These are phyloP conservation scores for Theristicus caerulescens DNA, from an alignment of 2,113 vertebrate genomes.

Conservation along the genomic window DNA sequence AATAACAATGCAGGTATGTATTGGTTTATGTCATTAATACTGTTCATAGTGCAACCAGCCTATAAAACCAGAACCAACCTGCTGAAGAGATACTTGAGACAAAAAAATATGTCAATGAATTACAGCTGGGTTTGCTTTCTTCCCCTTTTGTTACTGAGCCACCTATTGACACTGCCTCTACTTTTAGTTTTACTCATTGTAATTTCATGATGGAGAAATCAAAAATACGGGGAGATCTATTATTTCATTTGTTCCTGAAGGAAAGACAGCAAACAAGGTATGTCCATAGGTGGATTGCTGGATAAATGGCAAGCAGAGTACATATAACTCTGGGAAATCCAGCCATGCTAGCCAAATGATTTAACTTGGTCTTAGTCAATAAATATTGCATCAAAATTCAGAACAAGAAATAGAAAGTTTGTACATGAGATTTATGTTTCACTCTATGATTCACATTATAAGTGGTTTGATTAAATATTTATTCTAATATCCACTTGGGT, in stretches of 20 bases:
- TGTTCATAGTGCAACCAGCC: neutral
- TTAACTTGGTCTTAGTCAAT: slow-evolving; percentile 50
- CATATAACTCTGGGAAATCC: neutral
- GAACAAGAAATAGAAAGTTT: slow-evolving; percentile 60
- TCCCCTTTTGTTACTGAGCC: neutral
- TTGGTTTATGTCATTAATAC: neutral
- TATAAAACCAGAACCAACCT: neutral
- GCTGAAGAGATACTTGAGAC: neutral
- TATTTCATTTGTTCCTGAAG: neutral
- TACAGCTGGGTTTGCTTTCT: neutral
- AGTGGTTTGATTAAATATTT: slow-evolving; percentile 74
- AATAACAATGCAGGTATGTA: neutral
- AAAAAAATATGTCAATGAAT: neutral
- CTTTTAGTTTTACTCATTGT: neutral
- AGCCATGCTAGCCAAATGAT: slow-evolving; percentile 21
- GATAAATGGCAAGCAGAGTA: neutral
- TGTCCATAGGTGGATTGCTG: neutral
- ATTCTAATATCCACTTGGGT: slow-evolving; percentile 55
- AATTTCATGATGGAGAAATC: neutral
- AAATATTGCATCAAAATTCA: slow-evolving; percentile 62
- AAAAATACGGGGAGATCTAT: neutral
- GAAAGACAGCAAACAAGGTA: neutral
- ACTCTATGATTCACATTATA: slow-evolving; percentile 40
- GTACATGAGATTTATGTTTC: slow-evolving; percentile 69
- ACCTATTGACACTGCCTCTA: neutral